Evolutionary conservation across 1,140 invertebrate genomes (phyloP).

Genomic region (Pogonognathellus flavescens): DNA sequence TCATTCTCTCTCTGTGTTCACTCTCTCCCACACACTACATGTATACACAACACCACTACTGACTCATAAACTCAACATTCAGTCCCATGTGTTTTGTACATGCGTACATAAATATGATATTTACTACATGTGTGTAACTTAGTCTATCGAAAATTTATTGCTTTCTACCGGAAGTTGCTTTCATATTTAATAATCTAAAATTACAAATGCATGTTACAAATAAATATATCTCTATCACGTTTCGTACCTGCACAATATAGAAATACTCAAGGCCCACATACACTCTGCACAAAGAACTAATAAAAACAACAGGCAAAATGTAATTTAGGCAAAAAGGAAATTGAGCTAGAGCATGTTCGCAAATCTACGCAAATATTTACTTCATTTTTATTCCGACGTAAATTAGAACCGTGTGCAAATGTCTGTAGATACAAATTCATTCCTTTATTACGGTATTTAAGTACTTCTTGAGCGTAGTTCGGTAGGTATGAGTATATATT

Average conservation of each 20-base stretch:
- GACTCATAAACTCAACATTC: background rate
- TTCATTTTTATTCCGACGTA: background rate
- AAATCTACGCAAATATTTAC: background rate
- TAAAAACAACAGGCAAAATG: too few relatives aligned
- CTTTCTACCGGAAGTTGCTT: background rate
- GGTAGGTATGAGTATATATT: background rate
- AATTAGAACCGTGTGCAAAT: too few relatives aligned
- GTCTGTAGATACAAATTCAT: too few relatives aligned
- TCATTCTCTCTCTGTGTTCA: background rate
- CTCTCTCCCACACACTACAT: background rate
- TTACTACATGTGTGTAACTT: background rate
- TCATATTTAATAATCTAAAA: slow-evolving; percentile 1
- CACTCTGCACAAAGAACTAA: too few relatives aligned
- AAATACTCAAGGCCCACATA: too few relatives aligned
- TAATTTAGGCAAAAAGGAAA: background rate
- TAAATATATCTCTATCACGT: too few relatives aligned
- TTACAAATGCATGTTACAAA: background rate
- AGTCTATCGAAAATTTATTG: background rate
- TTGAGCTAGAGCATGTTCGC: background rate
- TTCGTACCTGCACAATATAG: too few relatives aligned
- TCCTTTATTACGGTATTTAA: too few relatives aligned
- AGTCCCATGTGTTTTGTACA: background rate
- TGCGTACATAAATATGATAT: too few relatives aligned
- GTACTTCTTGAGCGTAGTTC: background rate
- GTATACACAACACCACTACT: background rate